Base-by-base conservation (phyloP, 2,113 vertebrate species). In the Catagonus wagneri region DNA sequence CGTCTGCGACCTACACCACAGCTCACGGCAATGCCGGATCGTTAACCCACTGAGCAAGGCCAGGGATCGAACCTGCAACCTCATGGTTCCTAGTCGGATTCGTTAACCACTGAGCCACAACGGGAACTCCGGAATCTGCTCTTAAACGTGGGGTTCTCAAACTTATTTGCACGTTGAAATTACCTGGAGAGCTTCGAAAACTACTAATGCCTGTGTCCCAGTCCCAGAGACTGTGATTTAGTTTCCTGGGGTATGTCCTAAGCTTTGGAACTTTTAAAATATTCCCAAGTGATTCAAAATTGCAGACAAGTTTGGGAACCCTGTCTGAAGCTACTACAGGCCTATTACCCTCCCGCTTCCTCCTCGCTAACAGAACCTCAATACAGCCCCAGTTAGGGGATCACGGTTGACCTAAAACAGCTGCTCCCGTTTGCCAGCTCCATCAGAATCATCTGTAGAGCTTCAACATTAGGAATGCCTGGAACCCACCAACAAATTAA, bases 231-330 rank as follows among this genome's bases (percentile, higher is more conserved):
- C 0, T 50, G 16, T 56, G 17, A 92, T 61, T 92, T 78, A 78
- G 65, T 17, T 74, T 7, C 56, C 61, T 78, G 23, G 29, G 15
- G 15, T 74, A 10, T 34, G 20, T 69, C 27, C 32, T 76, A 27
- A 89, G 92, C 29, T 81, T 36, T 27, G 58, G 74, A 89, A 93
- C 93, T 96, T 90, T 83, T 61, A 11, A 83, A 69, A 93, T 54
- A 86, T 86, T 94, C 23, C 61, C 84, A 94, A 95, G 23, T 65
- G 16, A 83, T 84, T 78, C 19, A 60, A 89, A 96, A 76, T 63
- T 90, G 27, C 44, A 95, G 60, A 79, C 10, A 79, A 68, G n/a
- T 83, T 81, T 87, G n/a, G 36, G 23, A 80, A 78, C 22, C 34
- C 54, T 32, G 13, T 69, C 60, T 83, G 39, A 95, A 93, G 19